phyloP scores from a whole-genome alignment of 2,113 vertebrate genomes.

The Amphilophus citrinellus region DNA sequence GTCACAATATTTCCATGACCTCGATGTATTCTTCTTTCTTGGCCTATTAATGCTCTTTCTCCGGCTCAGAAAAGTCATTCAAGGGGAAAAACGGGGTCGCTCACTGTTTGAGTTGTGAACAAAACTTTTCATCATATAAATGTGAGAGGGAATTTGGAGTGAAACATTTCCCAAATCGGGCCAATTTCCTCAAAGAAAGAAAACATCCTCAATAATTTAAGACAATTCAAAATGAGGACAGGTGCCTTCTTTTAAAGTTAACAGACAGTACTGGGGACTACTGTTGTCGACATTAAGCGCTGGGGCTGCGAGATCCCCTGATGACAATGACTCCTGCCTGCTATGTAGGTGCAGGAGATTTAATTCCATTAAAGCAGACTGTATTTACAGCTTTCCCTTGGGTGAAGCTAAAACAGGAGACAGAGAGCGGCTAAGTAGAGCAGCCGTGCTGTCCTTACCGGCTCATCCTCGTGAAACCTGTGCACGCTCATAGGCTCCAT shows the following conservation, averaged over 20 bases:
- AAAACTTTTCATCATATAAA: neutral
- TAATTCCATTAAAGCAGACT: conserved; percentile 67
- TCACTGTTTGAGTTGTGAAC: neutral
- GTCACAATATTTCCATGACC: conserved; percentile 26
- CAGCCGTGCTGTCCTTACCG: conserved; percentile 73
- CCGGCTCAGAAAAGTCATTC: conserved; percentile 15
- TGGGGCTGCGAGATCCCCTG: conserved; percentile 8
- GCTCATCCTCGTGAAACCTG: conserved; percentile 64
- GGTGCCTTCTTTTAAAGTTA: conserved; percentile 15
- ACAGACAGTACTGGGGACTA: neutral
- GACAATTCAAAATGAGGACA: conserved; percentile 22
- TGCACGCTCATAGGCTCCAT: conserved; percentile 72
- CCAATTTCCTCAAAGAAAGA: neutral
- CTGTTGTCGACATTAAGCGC: neutral
- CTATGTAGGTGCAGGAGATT: conserved; percentile 61
- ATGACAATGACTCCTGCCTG: conserved; percentile 46
- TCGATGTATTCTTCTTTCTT: conserved; percentile 27
- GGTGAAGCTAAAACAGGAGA: conserved; percentile 72
- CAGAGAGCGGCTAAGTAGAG: conserved; percentile 63
- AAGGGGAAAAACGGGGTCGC: conserved; percentile 36
- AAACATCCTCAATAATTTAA: neutral
- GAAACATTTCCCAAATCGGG: neutral
- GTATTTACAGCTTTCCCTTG: conserved; percentile 68
- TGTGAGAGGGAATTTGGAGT: neutral
- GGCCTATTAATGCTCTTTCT: conserved; percentile 22